Evolutionary conservation across 2,888 invertebrate species (phyloP), one percentile per base, ranked within the genome.

Genomic region (Stenichneumon culpator): DNA sequence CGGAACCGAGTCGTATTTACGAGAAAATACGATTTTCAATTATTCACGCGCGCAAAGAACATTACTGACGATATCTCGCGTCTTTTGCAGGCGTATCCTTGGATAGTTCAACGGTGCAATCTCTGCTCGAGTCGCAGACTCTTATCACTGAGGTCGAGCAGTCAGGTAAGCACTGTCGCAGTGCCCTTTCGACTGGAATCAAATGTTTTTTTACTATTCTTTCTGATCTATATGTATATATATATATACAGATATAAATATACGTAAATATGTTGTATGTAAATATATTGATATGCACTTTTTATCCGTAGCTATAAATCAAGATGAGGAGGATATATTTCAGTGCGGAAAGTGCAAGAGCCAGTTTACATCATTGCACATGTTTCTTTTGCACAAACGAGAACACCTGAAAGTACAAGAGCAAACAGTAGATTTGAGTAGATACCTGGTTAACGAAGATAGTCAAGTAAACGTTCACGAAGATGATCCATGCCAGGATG

Each of bases 311-410:
- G 93, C 91, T 3, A 91, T 93, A 22, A 92, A 93, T 87, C 93
- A 93, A 84, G 96, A 95, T 88, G 96, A 96, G 82, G 96, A 96
- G 89, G 97, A 97, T 93, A 94, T 96, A 81, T 96, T 96, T 92
- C 96, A 96, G 87, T 97, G 97, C 93, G 97, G 97, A 39, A 94
- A 95, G 90, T 97, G 97, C 92, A 96, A 96, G 93, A 95, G 95
- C 84, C 95, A 96, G 89, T 97, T 96, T 90, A 95, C 95, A 65
- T 95, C 95, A 0, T 93, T 97, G 85, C 92, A 95, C 79, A 89
- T 94, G 80, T 97, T 96, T 92, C 92, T 96, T 79, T 92, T 94
- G 68, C 97, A 97, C 92, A 97, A 97, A 93, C 94, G 94, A 79
- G 93, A 94, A 50, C 94, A 94, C 74, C 88, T 89, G 52, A 93